Base-by-base conservation (phyloP, 2,113 vertebrate species). In the Cyprinus carpio region DNA sequence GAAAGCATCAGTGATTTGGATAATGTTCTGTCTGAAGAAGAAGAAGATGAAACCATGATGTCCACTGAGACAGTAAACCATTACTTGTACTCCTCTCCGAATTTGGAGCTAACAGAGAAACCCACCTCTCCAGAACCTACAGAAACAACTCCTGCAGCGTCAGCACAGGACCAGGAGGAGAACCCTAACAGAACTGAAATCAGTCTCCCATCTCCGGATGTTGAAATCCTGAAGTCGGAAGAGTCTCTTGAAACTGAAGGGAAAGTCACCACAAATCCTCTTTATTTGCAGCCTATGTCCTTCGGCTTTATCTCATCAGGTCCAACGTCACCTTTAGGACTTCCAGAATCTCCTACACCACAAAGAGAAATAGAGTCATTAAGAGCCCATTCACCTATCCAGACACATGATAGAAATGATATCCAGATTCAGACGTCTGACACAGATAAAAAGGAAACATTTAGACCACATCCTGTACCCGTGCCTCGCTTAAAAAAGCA, bases 1-100 rank as follows among this genome's bases (percentile, higher is more conserved):
- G 95, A 94, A 76, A 95, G 93, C 64, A 87, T 95, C 86, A 93
- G 91, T 27, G 94, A 95, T 56, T 89, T 96, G 89, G 93, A 91
- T 23, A 91, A 88, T 25, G 92, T 94, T 67, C 89, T 91, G 27
- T 95, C 95, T 71, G 95, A 96, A 90, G 92, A 91, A 16, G 93
- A 40, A 40, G 37, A 94, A 6, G 89, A 89, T 74, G 49, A 72
- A 34, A 49, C 15, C 34, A 16, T 2, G 43, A 54, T 18, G 13
- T 80, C 18, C 15, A 54, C 75, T 18, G 86, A 91, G 82, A 37
- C 75, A 7, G 18, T 77, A 10, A 87, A 90, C 74, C 89, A 90
- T 83, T 78, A 58, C 12, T 90, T 90, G 71, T 85, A 82, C 46
- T 58, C 82, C 20, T 88, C 43, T 40, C 88, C 83, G 23, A 58